A percentile compares a stretch with the other conserved stretches of the same genome.
Conservation (phyloP, 2,888 invertebrate genomes). For the Dasypolia templi region DNA sequence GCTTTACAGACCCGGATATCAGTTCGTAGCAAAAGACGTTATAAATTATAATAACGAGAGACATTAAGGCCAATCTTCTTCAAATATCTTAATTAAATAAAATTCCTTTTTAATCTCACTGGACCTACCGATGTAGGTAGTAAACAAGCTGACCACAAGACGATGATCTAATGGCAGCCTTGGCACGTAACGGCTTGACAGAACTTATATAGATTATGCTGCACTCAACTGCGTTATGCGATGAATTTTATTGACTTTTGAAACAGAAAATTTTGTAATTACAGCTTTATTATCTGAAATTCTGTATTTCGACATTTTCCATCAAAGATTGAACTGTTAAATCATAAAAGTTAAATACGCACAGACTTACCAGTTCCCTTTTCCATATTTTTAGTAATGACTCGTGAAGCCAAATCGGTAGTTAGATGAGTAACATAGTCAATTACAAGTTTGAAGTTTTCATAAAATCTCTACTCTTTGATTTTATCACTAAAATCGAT, state of each 20-base stretch:
- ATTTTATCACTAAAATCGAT: neutral
- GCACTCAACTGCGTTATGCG: conserved; percentile 34
- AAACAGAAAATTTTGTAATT: neutral
- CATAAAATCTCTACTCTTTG: neutral
- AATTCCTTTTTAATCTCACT: conserved; percentile 59
- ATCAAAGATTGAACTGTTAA: neutral
- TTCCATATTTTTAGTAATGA: too few species aligned
- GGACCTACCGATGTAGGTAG: conserved; percentile 52
- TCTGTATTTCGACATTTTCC: neutral
- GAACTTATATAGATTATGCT: conserved; percentile 57
- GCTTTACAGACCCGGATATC: conserved; percentile 12
- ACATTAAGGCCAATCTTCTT: conserved; percentile 20
- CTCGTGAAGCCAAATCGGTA: neutral
- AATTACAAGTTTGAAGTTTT: neutral
- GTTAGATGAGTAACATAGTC: neutral
- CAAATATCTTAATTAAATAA: conserved; percentile 37
- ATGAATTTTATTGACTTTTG: conserved; percentile 46
- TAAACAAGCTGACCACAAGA: conserved; percentile 73
- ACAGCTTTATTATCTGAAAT: neutral
- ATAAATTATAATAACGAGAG: conserved; percentile 30
- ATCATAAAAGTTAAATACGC: too few species aligned
- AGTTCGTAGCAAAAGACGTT: conserved; percentile 20
- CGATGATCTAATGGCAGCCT: conserved; percentile 76
- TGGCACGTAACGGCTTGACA: conserved; percentile 67
- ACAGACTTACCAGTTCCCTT: neutral